Conservation (phyloP, 2,113 vertebrate genomes). For the Gorsachius goisagi region DNA sequence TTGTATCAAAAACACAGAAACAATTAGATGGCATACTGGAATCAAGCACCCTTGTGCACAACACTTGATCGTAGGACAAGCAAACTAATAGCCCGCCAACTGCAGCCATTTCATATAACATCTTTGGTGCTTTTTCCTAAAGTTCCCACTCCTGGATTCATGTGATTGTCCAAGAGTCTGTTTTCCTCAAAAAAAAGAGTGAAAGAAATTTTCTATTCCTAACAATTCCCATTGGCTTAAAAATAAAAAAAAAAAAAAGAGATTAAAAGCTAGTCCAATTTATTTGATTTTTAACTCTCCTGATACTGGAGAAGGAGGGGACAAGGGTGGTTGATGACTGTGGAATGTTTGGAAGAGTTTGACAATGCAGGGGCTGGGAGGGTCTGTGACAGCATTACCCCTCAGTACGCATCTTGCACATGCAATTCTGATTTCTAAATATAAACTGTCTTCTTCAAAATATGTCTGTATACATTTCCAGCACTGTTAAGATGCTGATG, state of each 20-base stretch:
- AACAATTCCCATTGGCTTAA: neutral
- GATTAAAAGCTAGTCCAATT: neutral
- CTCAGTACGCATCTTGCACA: neutral
- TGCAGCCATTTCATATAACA: neutral
- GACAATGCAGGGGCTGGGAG: neutral
- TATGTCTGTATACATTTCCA: neutral
- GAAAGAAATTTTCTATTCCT: neutral
- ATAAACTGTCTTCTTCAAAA: neutral
- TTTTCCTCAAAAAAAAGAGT: neutral
- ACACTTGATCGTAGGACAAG: neutral
- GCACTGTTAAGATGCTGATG: neutral
- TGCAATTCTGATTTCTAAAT: constrained; percentile 11
- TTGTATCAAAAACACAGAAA: neutral
- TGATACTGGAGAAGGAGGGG: neutral
- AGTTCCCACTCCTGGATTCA: neutral
- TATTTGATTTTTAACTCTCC: constrained; percentile 13
- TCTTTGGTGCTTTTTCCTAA: neutral
- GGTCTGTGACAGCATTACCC: neutral
- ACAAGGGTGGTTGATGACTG: neutral
- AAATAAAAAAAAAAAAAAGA: neutral
- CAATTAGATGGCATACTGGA: neutral
- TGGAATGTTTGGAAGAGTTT: neutral
- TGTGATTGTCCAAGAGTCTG: neutral
- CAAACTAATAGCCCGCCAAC: neutral
- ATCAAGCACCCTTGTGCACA: neutral